Conservation (phyloP, 2,888 invertebrate genomes). For the Synergus umbraculus region DNA sequence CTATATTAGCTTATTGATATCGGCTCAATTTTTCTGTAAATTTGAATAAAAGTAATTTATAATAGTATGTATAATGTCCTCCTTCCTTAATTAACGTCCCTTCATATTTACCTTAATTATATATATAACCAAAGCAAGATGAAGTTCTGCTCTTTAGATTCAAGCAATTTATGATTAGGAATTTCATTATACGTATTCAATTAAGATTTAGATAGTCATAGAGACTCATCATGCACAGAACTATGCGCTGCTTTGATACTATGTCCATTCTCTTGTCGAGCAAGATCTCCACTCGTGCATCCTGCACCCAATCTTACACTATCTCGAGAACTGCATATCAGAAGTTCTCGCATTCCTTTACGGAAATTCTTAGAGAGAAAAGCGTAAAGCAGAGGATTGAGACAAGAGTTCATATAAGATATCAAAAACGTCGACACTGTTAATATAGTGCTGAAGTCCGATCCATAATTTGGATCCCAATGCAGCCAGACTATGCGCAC, state of each 20-base stretch:
- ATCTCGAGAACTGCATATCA: slow-evolving; percentile 80
- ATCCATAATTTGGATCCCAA: slow-evolving; percentile 79
- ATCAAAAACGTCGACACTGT: slow-evolving; percentile 92
- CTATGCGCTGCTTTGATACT: slow-evolving; percentile 58
- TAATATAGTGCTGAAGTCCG: slow-evolving; percentile 86
- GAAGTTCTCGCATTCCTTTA: slow-evolving; percentile 89
- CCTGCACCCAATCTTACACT: slow-evolving; percentile 65
- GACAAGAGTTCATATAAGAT: slow-evolving; percentile 92
- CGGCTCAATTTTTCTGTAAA: too few relatives aligned
- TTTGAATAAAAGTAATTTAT: too few relatives aligned
- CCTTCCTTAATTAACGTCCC: too few relatives aligned
- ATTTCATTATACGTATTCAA: background rate
- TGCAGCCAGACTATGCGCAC: slow-evolving; percentile 93
- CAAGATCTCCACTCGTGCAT: slow-evolving; percentile 58
- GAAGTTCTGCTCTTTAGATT: background rate
- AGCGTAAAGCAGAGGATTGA: slow-evolving; percentile 94
- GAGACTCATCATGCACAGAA: slow-evolving; percentile 58
- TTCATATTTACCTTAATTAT: too few relatives aligned
- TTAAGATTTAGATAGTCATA: too few relatives aligned
- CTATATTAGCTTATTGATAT: too few relatives aligned
- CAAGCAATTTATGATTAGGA: slow-evolving; percentile 41
- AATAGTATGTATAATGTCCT: too few relatives aligned
- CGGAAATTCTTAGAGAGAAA: slow-evolving; percentile 90
- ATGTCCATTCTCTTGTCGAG: slow-evolving; percentile 61
- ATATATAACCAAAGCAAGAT: too few relatives aligned